phyloP scores from a whole-genome alignment of 2,113 vertebrate species.

The Lepisosteus oculatus region DNA sequence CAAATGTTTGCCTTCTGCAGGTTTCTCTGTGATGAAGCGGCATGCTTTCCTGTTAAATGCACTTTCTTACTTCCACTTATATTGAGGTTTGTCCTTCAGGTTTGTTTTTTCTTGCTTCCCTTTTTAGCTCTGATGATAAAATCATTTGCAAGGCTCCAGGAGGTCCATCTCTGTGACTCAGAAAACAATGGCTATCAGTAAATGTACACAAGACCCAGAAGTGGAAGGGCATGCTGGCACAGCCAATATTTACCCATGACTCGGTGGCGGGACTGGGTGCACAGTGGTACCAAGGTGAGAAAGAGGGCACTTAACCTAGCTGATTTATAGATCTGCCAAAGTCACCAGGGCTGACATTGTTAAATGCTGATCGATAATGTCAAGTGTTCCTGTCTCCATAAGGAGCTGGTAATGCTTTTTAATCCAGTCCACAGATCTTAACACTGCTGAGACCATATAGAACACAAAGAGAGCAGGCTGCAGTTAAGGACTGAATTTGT shows the following conservation, averaged over 20 bases:
- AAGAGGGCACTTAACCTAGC: constrained; percentile 45
- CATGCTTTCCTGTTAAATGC: constrained; percentile 20
- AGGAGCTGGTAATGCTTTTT: neutral
- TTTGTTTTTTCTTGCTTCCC: constrained; percentile 18
- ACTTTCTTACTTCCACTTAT: constrained; percentile 21
- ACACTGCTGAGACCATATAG: neutral
- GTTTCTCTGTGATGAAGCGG: constrained; percentile 9
- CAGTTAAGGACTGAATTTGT: neutral
- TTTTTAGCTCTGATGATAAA: constrained; percentile 24
- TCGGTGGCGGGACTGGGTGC: constrained; percentile 27
- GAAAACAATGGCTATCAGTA: constrained; percentile 33
- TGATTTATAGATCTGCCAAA: constrained; percentile 41
- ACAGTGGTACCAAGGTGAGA: constrained; percentile 46
- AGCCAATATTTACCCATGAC: constrained; percentile 47
- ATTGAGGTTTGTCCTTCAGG: constrained; percentile 30
- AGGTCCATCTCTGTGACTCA: constrained; percentile 36
- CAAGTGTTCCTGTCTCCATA: neutral
- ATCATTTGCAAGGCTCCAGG: constrained; percentile 36
- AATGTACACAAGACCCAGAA: constrained; percentile 28
- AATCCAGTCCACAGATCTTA: neutral
- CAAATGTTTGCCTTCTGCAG: constrained; percentile 5
- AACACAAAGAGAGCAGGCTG: neutral
- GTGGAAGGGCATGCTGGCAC: constrained; percentile 36
- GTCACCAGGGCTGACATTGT: constrained; percentile 43
- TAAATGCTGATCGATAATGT: constrained; percentile 52